These are phyloP conservation scores for Epizoanthus rinbou DNA, from an alignment of 92 coral and sea anemone species.

Conservation along the genomic window DNA sequence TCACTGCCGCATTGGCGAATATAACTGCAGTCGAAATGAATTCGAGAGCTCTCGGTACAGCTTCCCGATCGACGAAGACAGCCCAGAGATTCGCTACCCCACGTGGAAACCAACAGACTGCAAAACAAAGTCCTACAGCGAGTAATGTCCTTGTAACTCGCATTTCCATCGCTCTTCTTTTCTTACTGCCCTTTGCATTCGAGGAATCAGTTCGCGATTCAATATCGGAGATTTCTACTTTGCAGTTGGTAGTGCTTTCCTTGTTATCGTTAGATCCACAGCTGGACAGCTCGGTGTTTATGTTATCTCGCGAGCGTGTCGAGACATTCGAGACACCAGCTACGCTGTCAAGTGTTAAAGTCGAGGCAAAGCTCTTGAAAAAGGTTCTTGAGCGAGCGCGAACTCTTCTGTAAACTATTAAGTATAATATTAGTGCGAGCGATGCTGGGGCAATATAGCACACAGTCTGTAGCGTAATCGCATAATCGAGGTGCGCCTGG, in stretches of 20 bases:
- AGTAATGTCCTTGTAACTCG: conserved; percentile 90
- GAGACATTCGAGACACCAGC: neutral
- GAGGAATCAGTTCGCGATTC: conserved; percentile 25
- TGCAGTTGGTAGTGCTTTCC: neutral
- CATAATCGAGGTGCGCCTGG: conserved; percentile 62
- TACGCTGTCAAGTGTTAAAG: conserved; percentile 29
- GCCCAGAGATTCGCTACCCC: conserved; percentile 98
- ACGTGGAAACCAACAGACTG: conserved; percentile 93
- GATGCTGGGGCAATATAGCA: conserved; percentile 86
- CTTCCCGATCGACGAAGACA: conserved; percentile 74
- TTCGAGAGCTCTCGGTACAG: conserved; percentile 89
- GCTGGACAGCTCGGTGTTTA: neutral
- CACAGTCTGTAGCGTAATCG: conserved; percentile 71
- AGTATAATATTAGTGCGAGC: conserved; percentile 72
- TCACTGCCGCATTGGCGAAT: conserved; percentile 84
- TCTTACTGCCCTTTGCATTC: conserved; percentile 49
- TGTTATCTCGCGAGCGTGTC: conserved; percentile 7
- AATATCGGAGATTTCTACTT: neutral
- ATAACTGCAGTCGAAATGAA: conserved; percentile 88
- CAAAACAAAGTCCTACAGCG: conserved; percentile 87
- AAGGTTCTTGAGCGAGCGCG: conserved; percentile 71
- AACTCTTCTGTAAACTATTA: conserved; percentile 64
- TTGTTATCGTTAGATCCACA: neutral
- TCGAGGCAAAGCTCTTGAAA: conserved; percentile 54
- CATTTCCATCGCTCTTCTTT: conserved; percentile 71